phyloP scores from a whole-genome alignment of 2,888 invertebrate genomes.

The Thecophora atra region DNA sequence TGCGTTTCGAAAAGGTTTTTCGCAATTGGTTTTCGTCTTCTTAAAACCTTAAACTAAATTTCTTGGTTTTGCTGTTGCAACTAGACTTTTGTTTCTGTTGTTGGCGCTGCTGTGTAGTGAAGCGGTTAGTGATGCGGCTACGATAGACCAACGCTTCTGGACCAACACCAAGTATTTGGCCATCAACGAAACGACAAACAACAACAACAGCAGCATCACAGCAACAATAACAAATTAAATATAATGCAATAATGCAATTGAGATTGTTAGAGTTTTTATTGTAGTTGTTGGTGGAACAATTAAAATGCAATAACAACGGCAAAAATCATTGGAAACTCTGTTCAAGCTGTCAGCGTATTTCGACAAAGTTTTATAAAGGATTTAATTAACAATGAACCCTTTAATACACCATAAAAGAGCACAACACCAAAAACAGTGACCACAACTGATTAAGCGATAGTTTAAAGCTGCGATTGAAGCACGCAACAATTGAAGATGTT shows the following conservation, averaged over 20 bases:
- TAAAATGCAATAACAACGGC: conserved; percentile 2
- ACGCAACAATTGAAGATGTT: background rate
- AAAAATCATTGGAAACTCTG: background rate
- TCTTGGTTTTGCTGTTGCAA: background rate
- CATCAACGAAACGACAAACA: background rate
- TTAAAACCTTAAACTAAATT: background rate
- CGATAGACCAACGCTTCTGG: conserved; percentile 7
- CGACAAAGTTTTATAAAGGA: background rate
- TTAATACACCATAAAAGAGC: background rate
- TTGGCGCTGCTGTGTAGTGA: background rate
- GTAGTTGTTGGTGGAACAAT: background rate
- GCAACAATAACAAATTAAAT: conserved; percentile 5
- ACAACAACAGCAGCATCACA: conserved; percentile 4
- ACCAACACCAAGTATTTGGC: conserved; percentile 13
- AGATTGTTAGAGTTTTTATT: background rate
- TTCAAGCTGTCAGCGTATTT: background rate
- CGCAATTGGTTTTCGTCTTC: background rate
- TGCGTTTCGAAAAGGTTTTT: conserved; percentile 18
- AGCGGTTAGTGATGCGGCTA: background rate
- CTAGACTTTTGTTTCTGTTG: background rate
- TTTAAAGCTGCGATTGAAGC: background rate
- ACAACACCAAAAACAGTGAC: conserved; percentile 5
- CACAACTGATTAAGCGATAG: background rate
- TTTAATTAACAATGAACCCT: background rate
- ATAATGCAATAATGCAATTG: background rate